Evolutionary conservation across 1,140 invertebrate species (phyloP), one percentile per base, ranked within the genome.

Genomic region (Mycetomoellerius zeteki): DNA sequence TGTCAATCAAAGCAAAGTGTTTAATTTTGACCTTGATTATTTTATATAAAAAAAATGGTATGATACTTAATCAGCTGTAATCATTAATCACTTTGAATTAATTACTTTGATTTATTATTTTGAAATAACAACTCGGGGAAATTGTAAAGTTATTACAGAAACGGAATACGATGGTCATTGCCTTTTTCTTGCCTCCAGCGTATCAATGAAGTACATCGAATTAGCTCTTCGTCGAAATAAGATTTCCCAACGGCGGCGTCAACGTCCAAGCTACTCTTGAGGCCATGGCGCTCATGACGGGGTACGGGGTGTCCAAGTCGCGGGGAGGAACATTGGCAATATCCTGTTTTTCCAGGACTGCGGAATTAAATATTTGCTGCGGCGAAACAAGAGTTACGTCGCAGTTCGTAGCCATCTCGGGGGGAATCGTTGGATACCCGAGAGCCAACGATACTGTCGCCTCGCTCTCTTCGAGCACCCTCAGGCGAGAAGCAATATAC

Each of bases 291-390:
- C 65, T 60, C 64, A 56, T n/a, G 78, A 54, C 16, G 24, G 52
- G 43, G 58, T 27, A 78, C 50, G 52, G 54, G 60, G 27, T 75
- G 47, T 73, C 71, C 85, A 87, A 85, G 75, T 90, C 67, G 50
- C 58, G 73, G 67, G 72, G 71, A 43, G 69, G 12, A 85, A 91
- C 88, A 90, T 92, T 91, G 91, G 90, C 89, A 92, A 92, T 92
- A 92, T 92, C 91, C 91, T 91, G 90, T 91, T 92, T 92, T 91
- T 91, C 91, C 85, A 89, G 81, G 87, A 72, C 87, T 87, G 60
- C 78, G 87, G 87, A 92, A 92, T 92, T 92, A 92, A 92, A 92
- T 92, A 92, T 92, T 92, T 91, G 90, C 90, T 78, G 87, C 85
- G 73, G 60, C 76, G 90, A 88, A 88, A 88, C 88, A 88, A 91